These are phyloP conservation scores for Pseudanteris insignis DNA, from an alignment of 2,888 invertebrate genomes.

Conservation along the genomic window DNA sequence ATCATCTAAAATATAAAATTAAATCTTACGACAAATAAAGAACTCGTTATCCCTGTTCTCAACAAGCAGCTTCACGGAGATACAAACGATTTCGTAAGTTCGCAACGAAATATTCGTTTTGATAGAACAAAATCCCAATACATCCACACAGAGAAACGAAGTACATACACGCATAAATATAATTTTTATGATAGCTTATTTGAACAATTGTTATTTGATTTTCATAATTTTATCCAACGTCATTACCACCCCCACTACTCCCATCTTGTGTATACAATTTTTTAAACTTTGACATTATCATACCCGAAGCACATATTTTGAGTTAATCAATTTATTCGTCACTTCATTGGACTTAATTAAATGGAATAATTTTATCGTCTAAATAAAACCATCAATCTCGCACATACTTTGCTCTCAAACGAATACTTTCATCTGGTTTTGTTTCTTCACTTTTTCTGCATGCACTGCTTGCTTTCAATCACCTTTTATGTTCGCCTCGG, in stretches of 20 bases:
- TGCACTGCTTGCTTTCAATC: slow-evolving; percentile 21
- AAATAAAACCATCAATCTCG: slow-evolving; percentile 5
- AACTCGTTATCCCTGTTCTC: slow-evolving; percentile 52
- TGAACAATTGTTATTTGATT: slow-evolving; percentile 4
- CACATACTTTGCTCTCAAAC: slow-evolving; percentile 19
- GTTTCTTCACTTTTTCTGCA: neutral
- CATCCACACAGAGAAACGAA: too few relatives aligned
- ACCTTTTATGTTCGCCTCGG: slow-evolving; percentile 5
- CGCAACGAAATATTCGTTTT: slow-evolving; percentile 52
- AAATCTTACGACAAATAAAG: too few relatives aligned
- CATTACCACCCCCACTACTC: neutral
- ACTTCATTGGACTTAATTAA: neutral
- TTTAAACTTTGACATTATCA: neutral
- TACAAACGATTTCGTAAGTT: slow-evolving; percentile 66
- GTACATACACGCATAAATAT: too few relatives aligned
- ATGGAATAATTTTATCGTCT: too few relatives aligned
- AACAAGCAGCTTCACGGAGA: slow-evolving; percentile 66
- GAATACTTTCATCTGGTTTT: neutral
- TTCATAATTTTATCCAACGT: neutral
- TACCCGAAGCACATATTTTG: slow-evolving; percentile 30
- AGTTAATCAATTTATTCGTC: slow-evolving; percentile 12
- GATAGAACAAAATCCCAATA: slow-evolving; percentile 22
- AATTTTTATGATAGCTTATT: too few relatives aligned
- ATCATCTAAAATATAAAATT: too few relatives aligned
- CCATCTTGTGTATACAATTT: neutral